phyloP scores from a whole-genome alignment of 2,888 invertebrate species.

The Nebria brevicollis region DNA sequence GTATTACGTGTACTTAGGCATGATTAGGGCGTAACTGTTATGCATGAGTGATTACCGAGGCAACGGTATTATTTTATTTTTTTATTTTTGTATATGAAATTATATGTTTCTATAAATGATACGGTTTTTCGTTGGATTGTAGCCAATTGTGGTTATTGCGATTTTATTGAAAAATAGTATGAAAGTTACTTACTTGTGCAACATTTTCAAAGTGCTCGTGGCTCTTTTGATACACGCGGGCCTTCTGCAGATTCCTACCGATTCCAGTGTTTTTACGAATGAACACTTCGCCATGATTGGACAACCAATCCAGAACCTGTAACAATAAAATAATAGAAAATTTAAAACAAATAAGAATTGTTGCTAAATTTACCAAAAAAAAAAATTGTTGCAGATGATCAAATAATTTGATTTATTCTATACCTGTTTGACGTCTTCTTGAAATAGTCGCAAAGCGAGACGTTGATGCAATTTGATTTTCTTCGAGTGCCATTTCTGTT shows the following conservation, averaged over 20 bases:
- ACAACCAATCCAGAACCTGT: conserved; percentile 94
- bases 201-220: conserved; percentile 99
- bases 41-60: not conserved
- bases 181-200: conserved; percentile 78
- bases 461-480: conserved; percentile 95
- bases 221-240: conserved; percentile 95
- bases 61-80: not conserved
- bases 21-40: not conserved
- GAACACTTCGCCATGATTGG: conserved; percentile 97
- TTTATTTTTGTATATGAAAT: not conserved
- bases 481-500: conserved; percentile 94
- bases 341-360: conserved; percentile 22
- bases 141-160: not conserved
- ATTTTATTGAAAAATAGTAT: conserved; percentile 6
- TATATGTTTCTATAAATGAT: not conserved
- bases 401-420: not conserved
- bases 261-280: conserved; percentile 97
- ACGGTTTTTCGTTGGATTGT: not conserved
- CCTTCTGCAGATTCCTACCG: conserved; percentile 93
- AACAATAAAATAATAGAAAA: conserved; percentile 52
- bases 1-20: not conserved
- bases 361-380: not conserved
- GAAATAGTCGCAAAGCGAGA: conserved; percentile 90
- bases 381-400: not conserved
- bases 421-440: conserved; percentile 97